These are phyloP conservation scores for Cynocephalus volans DNA, from an alignment of 2,113 vertebrate genomes.

Conservation along the genomic window DNA sequence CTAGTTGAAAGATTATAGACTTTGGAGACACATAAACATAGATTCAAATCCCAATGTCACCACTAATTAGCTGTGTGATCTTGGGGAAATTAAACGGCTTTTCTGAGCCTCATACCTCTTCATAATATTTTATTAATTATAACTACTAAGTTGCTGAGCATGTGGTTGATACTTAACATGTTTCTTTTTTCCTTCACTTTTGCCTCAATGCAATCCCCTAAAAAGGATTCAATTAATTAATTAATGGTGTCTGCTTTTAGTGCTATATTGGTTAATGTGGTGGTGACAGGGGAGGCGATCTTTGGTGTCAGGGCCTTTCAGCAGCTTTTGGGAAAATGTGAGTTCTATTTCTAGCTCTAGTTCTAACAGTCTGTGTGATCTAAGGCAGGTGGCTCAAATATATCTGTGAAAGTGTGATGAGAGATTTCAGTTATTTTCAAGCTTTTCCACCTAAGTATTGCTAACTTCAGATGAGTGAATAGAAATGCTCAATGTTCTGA, in stretches of 20 bases:
- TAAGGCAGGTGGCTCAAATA: not conserved
- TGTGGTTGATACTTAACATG: not conserved
- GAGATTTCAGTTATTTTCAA: conserved; percentile 6
- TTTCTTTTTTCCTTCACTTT: conserved; percentile 32
- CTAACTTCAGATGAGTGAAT: not conserved
- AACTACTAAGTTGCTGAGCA: not conserved
- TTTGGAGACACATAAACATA: not conserved
- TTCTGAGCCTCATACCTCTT: not conserved
- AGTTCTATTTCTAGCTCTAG: conserved; percentile 38
- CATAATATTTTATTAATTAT: not conserved
- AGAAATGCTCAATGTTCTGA: not conserved
- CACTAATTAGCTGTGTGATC: not conserved
- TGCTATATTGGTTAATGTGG: not conserved
- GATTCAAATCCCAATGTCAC: not conserved
- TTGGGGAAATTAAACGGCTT: not conserved
- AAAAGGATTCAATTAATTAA: not conserved
- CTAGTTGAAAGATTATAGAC: not conserved
- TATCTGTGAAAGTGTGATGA: not conserved
- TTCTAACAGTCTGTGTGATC: not conserved
- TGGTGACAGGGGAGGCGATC: not conserved
- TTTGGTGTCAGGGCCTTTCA: not conserved
- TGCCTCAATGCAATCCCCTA: not conserved
- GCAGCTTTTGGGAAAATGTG: not conserved
- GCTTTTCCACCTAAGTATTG: not conserved
- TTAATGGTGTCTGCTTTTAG: not conserved